Percentiles rank a stretch among this genome's conserved stretches.
Conservation (phyloP, 2,113 vertebrate genomes). For the Cynopterus brachyotis region DNA sequence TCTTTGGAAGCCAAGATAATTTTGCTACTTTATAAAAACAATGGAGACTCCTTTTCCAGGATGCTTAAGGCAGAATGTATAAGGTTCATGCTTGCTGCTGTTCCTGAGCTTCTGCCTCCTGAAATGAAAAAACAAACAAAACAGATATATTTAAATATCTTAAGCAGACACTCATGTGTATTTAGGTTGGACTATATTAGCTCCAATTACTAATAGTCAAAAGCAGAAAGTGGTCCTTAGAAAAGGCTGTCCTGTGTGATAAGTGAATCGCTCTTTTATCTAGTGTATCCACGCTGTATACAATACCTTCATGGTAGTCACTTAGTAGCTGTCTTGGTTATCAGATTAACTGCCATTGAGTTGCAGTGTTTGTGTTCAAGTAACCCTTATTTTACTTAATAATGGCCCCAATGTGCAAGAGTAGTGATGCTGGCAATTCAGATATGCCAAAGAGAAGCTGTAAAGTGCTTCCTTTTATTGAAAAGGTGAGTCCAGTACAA, state of each 20-base stretch:
- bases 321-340: not conserved
- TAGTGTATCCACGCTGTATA: not conserved
- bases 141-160: not conserved
- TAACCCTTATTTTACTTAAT: not conserved
- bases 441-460: not conserved
- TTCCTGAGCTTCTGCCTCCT: constrained; percentile 88
- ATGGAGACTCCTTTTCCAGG: constrained; percentile 80
- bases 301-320: not conserved
- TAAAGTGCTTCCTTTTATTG: not conserved
- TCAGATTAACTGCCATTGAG: not conserved
- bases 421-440: not conserved
- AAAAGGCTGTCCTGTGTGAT: not conserved
- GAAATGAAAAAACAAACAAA: constrained; percentile 72
- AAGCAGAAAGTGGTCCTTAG: not conserved
- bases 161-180: not conserved
- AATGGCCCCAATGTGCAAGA: not conserved
- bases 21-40: constrained; percentile 82
- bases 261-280: not conserved
- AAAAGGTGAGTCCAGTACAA: not conserved
- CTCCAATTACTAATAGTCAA: constrained; percentile 28
- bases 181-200: not conserved
- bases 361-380: not conserved
- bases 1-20: constrained; percentile 79
- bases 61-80: constrained; percentile 73
- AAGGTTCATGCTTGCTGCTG: constrained; percentile 83